phyloP scores from a whole-genome alignment of 2,113 vertebrate species.

The Grus americana region DNA sequence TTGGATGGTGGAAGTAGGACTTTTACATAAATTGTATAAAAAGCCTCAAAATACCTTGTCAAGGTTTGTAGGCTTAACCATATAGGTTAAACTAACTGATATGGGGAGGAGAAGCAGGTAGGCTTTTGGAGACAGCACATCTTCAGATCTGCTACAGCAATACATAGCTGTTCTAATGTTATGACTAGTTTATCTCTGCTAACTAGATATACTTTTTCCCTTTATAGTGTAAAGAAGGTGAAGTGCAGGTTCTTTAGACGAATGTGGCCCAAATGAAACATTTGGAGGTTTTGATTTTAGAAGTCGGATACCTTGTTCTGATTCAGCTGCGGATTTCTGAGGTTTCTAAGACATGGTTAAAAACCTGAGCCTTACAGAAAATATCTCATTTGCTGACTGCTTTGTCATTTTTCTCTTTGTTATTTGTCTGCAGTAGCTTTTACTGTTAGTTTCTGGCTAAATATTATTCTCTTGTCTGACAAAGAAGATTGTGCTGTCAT shows the following conservation, averaged over 20 bases:
- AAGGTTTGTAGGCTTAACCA: neutral
- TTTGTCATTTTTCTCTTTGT: neutral
- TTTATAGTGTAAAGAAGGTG: neutral
- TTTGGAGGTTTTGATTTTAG: neutral
- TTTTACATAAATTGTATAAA: neutral
- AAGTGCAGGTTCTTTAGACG: neutral
- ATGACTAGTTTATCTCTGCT: neutral
- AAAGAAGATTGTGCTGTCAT: neutral
- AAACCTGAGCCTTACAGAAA: neutral
- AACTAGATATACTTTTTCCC: neutral
- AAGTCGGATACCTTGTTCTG: neutral
- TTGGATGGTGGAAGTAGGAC: neutral
- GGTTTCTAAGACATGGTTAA: neutral
- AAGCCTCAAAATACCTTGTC: neutral
- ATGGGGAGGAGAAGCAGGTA: neutral
- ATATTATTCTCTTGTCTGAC: neutral
- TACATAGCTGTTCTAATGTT: neutral
- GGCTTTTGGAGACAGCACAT: neutral
- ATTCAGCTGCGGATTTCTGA: neutral
- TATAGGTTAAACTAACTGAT: neutral
- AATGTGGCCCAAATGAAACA: neutral
- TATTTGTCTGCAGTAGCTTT: neutral
- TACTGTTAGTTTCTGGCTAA: neutral
- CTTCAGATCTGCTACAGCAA: neutral
- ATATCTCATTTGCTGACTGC: neutral